A percentile compares a stretch with the other conserved stretches of the same genome.
phyloP scores from a whole-genome alignment of 1,140 invertebrate species.

The Drosophila parvula region DNA sequence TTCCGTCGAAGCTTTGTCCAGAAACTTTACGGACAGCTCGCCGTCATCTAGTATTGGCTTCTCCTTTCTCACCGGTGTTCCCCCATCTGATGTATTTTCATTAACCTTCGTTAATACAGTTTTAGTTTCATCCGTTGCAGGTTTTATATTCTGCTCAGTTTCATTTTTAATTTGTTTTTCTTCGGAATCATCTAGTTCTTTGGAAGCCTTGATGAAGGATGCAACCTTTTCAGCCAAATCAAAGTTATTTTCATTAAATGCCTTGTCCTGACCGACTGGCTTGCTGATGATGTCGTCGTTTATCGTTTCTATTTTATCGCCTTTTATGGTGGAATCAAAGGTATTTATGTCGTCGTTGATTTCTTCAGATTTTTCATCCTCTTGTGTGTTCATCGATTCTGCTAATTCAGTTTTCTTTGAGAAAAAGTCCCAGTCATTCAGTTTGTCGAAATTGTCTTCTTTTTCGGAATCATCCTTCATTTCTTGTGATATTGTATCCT shows the following conservation, averaged over 20 bases:
- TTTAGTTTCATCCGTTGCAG: not conserved
- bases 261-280: not conserved
- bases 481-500: no score
- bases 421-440: not conserved
- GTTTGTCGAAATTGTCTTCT: not conserved
- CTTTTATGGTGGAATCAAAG: not conserved
- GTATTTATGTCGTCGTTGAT: no score
- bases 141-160: not conserved
- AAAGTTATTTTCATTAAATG: not conserved
- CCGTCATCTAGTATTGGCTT: slow-evolving; percentile 20
- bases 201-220: slow-evolving; percentile 1
- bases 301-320: not conserved
- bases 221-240: slow-evolving; percentile 9
- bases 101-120: not conserved
- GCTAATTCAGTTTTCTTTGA: not conserved
- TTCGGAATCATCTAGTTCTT: not conserved
- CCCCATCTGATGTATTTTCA: not conserved
- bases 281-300: not conserved
- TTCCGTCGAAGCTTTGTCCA: not conserved
- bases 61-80: not conserved
- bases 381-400: not conserved
- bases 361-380: not conserved
- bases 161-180: not conserved
- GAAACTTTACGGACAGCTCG: slow-evolving; percentile 22
- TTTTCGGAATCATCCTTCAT: no score